These are phyloP conservation scores for Caracal caracal DNA, from an alignment of 2,113 vertebrate genomes.

Conservation along the genomic window DNA sequence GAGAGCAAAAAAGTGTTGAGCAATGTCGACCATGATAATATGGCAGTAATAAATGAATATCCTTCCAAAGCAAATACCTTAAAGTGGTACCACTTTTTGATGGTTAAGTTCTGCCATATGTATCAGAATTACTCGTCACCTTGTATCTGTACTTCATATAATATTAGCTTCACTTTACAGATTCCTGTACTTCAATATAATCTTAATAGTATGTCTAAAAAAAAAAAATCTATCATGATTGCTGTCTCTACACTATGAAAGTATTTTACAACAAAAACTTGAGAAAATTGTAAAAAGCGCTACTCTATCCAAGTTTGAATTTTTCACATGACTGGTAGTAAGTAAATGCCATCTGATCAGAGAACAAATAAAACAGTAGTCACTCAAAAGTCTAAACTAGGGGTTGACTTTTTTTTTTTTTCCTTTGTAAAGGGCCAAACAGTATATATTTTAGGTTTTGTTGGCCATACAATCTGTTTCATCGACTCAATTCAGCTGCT, in stretches of 20 bases:
- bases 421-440: neutral
- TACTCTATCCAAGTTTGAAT: neutral
- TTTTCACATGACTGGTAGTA: neutral
- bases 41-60: neutral
- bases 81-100: neutral
- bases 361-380: neutral
- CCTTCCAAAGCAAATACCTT: constrained; percentile 14
- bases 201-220: neutral
- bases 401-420: neutral
- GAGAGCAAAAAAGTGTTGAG: neutral
- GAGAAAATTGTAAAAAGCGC: neutral
- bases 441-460: neutral
- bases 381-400: constrained; percentile 16
- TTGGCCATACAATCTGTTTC: neutral
- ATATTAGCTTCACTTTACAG: constrained; percentile 29
- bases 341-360: neutral
- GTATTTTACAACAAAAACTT: constrained; percentile 28
- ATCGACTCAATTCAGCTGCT: neutral
- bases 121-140: neutral
- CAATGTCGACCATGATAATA: neutral
- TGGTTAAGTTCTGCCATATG: neutral
- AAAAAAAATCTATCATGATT: neutral
- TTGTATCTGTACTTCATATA: neutral
- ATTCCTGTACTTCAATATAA: neutral
- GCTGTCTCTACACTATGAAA: neutral